Conservation (phyloP, 2,888 invertebrate genomes). For the Lysandra bellargus region DNA sequence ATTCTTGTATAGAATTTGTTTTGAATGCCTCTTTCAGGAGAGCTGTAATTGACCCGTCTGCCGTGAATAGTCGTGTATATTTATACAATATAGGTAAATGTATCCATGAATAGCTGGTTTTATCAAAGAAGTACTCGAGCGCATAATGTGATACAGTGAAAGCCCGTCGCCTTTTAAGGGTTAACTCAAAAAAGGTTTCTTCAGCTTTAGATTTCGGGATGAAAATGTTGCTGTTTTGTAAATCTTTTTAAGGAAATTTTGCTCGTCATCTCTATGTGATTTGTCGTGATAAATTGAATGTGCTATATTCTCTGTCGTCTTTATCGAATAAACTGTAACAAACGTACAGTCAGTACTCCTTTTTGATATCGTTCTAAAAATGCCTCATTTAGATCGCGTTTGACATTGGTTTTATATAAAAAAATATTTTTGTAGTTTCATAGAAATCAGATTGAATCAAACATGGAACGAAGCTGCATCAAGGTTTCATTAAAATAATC, state of each 20-base stretch:
- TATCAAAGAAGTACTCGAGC: slow-evolving; percentile 60
- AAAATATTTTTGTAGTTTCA: too few relatives aligned
- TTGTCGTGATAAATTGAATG: neutral
- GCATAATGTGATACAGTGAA: slow-evolving; percentile 65
- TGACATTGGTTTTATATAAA: too few relatives aligned
- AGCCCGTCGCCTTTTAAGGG: slow-evolving; percentile 55
- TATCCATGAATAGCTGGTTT: slow-evolving; percentile 75
- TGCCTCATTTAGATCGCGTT: too few relatives aligned
- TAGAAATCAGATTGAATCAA: too few relatives aligned
- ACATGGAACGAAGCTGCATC: too few relatives aligned
- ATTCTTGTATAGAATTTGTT: slow-evolving; percentile 45
- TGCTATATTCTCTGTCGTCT: too few relatives aligned
- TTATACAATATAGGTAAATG: slow-evolving; percentile 53
- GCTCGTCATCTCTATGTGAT: neutral
- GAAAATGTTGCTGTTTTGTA: slow-evolving; percentile 12
- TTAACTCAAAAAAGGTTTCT: slow-evolving; percentile 46
- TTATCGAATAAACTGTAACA: too few relatives aligned
- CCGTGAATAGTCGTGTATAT: slow-evolving; percentile 65
- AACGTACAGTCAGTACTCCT: too few relatives aligned
- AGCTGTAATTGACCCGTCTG: slow-evolving; percentile 67
- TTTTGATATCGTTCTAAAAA: too few relatives aligned
- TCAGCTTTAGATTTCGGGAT: slow-evolving; percentile 6
- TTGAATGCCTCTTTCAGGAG: slow-evolving; percentile 53
- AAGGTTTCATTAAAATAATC: too few relatives aligned
- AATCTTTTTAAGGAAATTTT: neutral